phyloP scores from a whole-genome alignment of 2,797 vertebrate genomes.

The Steatocranus sp. region DNA sequence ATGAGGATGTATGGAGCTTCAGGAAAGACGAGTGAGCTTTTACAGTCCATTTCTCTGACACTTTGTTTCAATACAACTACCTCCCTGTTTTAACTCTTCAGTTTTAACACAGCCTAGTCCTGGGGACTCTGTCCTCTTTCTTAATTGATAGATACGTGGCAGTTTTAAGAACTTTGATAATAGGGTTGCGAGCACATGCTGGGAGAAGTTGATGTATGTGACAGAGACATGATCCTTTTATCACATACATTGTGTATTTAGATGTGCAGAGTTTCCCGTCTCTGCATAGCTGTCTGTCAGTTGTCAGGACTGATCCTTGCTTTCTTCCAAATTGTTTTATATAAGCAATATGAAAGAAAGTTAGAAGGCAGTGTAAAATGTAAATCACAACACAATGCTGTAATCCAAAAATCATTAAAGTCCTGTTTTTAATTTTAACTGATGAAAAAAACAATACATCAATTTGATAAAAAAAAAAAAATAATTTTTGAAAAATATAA shows the following conservation, averaged over 20 bases:
- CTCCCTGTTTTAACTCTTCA: neutral
- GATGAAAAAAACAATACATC: neutral
- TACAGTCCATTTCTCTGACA: constrained; percentile 5
- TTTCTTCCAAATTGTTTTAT: neutral
- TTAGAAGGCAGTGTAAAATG: neutral
- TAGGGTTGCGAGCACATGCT: neutral
- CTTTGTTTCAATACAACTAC: neutral
- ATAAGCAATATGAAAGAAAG: neutral
- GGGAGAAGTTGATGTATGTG: neutral
- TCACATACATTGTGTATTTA: neutral
- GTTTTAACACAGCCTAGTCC: neutral
- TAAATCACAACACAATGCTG: neutral
- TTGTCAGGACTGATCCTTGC: neutral
- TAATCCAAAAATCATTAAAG: neutral
- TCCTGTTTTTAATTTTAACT: neutral
- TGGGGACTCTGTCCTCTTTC: neutral
- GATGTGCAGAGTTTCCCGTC: neutral
- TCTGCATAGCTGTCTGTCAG: neutral
- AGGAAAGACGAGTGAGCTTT: constrained; percentile 37
- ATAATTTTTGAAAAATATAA: neutral
- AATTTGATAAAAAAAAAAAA: neutral
- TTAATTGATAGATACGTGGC: neutral
- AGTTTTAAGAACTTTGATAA: neutral
- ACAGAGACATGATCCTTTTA: neutral
- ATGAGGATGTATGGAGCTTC: constrained; percentile 64